Evolutionary conservation across 2,888 invertebrate species (phyloP), one percentile per base, ranked within the genome.

Genomic region (Tenthredo scrophulariae): DNA sequence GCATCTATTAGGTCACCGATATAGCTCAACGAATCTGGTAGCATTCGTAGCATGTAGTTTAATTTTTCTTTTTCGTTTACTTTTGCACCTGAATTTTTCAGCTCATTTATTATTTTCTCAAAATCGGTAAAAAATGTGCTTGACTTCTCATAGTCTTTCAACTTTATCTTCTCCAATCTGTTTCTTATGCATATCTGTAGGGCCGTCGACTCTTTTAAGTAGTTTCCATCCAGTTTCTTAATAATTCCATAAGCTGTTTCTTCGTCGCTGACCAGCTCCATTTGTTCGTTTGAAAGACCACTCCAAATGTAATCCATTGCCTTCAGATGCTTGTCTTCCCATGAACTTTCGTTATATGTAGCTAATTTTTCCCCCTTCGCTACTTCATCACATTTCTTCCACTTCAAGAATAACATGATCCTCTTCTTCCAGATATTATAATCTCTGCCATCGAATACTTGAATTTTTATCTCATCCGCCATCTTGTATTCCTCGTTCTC

Each of bases 1-100:
- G 37, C 37, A 6, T 37, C 37, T 37, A 37, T 37, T 37, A 37
- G 6, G 37, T 37, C 37, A 5, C 89, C 89, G 77, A 90, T 88
- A 77, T 90, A 86, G 77, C 88, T 88, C n/a, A 88, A 88, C 29
- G 84, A 85, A 82, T 67, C 43, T 74, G 90, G 89, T 29, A 90
- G 83, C 54, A 88, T 86, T 70, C 84, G 88, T 37, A 6, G 37
- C 37, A 37, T 37, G 37, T 37, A 37, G 37, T 37, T 5, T 6
- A 6, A 37, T 37, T 90, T 89, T 75, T 89, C 89, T 26, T 86
- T 29, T 86, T 89, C 87, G 9, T 83, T 74, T 1, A 89, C 80
- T 58, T 62, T 84, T 58, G 87, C 89, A 37, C 88, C 89, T 29
- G 89, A 87, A 29, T 37, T 70, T 86, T 88, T 89, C 13, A 89